Conservation (phyloP, 2,888 invertebrate genomes). For the Aquatica leii region DNA sequence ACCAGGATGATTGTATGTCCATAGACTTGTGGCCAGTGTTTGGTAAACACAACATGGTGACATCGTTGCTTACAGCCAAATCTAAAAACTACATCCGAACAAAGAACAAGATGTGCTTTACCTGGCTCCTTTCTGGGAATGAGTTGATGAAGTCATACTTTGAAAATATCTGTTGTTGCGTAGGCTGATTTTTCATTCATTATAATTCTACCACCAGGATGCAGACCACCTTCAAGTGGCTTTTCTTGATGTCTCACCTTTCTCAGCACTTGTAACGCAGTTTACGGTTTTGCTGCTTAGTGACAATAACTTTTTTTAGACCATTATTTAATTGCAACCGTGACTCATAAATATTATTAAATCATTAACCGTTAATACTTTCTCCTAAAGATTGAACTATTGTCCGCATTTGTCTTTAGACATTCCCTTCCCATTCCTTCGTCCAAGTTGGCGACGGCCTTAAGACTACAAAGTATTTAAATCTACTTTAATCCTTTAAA, state of each 20-base stretch:
- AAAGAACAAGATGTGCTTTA: neutral
- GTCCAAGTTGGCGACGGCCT: too few relatives aligned
- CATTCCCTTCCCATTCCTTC: too few relatives aligned
- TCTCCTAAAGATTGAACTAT: too few relatives aligned
- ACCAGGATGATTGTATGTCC: neutral
- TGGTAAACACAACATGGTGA: neutral
- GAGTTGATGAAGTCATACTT: too few relatives aligned
- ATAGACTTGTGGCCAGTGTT: neutral
- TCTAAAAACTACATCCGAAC: neutral
- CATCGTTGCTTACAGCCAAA: too few relatives aligned
- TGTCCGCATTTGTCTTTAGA: too few relatives aligned
- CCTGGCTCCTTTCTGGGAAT: neutral
- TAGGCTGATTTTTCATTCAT: neutral
- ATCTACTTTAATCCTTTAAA: too few relatives aligned
- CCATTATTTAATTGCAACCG: neutral
- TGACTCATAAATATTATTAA: neutral
- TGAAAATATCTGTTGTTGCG: neutral
- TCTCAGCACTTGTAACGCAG: neutral
- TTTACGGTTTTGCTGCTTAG: too few relatives aligned
- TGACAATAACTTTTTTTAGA: neutral
- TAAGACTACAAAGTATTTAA: too few relatives aligned
- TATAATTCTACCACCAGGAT: neutral
- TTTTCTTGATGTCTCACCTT: neutral
- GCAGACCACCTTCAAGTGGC: neutral
- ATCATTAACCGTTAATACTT: too few relatives aligned